phyloP scores from a whole-genome alignment of 1,140 invertebrate genomes.

The Mamestra configurata region DNA sequence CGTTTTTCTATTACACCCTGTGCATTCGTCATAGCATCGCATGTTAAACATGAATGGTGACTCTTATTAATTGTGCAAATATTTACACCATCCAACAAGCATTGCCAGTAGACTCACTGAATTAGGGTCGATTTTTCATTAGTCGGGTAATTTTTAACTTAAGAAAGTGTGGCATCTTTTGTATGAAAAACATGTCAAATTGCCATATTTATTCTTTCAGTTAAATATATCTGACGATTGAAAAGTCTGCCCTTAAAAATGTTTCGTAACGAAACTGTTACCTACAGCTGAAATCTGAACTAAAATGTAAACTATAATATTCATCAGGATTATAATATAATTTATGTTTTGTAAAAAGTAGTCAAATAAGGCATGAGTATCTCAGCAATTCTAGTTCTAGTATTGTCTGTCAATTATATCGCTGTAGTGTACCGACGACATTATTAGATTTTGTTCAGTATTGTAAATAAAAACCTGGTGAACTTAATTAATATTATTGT shows the following conservation, averaged over 20 bases:
- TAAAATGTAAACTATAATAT: background rate
- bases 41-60: constrained; percentile 3
- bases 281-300: background rate
- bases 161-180: no score
- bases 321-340: background rate
- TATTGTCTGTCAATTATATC: constrained; percentile 9
- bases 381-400: background rate
- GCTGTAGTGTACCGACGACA: background rate
- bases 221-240: no score
- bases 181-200: no score
- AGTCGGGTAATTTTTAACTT: no score
- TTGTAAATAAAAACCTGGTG: constrained; percentile 58
- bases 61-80: background rate
- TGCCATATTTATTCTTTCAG: no score
- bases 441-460: constrained; percentile 52
- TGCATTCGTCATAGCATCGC: no score
- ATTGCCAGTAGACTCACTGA: background rate
- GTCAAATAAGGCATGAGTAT: background rate
- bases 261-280: no score
- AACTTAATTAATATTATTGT: constrained; percentile 49
- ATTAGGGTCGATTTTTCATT: no score
- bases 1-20: no score
- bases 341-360: constrained; percentile 10
- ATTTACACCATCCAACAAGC: no score
- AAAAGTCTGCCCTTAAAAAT: no score